These are phyloP conservation scores for Malacoctenus gilli DNA, from an alignment of 2,797 vertebrate genomes.

Conservation along the genomic window DNA sequence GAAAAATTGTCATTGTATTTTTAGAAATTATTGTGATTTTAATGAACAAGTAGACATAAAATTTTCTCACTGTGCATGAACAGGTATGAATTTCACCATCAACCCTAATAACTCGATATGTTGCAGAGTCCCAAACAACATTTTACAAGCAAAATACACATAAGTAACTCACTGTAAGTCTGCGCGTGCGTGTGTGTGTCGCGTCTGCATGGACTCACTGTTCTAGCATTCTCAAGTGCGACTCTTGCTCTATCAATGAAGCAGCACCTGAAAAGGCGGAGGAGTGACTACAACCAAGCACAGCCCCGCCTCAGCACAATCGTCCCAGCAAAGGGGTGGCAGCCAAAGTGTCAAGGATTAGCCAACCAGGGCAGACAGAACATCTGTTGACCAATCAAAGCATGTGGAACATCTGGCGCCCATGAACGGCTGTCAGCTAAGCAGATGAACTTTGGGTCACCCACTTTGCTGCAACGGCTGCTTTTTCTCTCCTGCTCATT, in stretches of 20 bases:
- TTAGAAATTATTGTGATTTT: no score
- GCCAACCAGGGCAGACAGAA: constrained; percentile 57
- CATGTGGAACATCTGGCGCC: constrained; percentile 71
- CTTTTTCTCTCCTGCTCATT: constrained; percentile 8
- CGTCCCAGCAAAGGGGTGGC: constrained; percentile 27
- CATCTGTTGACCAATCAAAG: constrained; percentile 73
- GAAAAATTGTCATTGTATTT: no score
- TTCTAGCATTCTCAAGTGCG: not conserved
- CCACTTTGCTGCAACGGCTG: constrained; percentile 32
- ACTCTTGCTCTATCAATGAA: constrained; percentile 11
- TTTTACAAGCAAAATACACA: no score
- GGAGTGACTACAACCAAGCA: constrained; percentile 43
- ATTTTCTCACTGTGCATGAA: no score
- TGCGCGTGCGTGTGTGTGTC: constrained; percentile 6
- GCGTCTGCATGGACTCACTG: not conserved
- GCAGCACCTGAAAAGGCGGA: constrained; percentile 50
- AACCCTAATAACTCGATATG: no score
- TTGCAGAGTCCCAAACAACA: no score
- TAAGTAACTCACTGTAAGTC: no score
- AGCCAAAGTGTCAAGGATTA: constrained; percentile 29
- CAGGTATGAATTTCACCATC: no score
- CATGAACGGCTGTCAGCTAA: constrained; percentile 42
- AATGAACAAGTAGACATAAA: no score
- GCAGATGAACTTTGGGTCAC: constrained; percentile 63
- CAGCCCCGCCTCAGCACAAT: constrained; percentile 24